phyloP scores from a whole-genome alignment of 2,888 invertebrate species.

The Amphipoea oculea region DNA sequence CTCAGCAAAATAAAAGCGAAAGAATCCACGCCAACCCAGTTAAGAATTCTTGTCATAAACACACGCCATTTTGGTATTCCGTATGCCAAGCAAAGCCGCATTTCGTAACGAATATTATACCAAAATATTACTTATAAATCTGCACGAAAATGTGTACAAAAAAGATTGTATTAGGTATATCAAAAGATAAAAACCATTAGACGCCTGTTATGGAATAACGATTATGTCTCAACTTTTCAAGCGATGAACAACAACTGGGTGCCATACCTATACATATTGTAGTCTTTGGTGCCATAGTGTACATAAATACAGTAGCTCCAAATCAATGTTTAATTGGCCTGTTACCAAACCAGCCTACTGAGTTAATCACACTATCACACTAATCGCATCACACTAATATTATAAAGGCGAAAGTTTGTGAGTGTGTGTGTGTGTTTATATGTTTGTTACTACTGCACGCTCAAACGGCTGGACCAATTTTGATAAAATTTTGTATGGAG shows the following conservation, averaged over 20 bases:
- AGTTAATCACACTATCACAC: no score
- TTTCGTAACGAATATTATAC: slow-evolving; percentile 23
- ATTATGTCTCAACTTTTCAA: slow-evolving; percentile 53
- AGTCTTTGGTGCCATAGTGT: slow-evolving; percentile 12
- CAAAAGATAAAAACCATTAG: slow-evolving; percentile 57
- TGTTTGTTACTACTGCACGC: no score
- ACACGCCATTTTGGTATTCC: slow-evolving; percentile 16
- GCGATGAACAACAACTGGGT: slow-evolving; percentile 32
- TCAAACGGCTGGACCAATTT: no score
- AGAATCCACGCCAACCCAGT: not conserved
- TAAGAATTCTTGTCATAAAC: slow-evolving; percentile 3
- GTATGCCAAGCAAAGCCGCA: not conserved
- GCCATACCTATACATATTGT: no score
- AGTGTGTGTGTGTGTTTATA: no score
- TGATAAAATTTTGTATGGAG: no score
- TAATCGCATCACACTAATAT: no score
- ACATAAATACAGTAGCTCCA: slow-evolving; percentile 5
- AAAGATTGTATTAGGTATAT: slow-evolving; percentile 25
- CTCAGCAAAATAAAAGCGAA: slow-evolving; percentile 2
- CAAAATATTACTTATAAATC: slow-evolving; percentile 48
- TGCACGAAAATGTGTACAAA: slow-evolving; percentile 32
- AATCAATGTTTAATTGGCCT: not conserved
- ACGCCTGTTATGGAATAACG: slow-evolving; percentile 37
- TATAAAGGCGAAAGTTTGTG: no score
- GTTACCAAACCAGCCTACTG: not conserved